Percentiles rank a stretch among this genome's conserved stretches.
Conservation (phyloP, 1,140 invertebrate species). For the Lepidurus couesii region DNA sequence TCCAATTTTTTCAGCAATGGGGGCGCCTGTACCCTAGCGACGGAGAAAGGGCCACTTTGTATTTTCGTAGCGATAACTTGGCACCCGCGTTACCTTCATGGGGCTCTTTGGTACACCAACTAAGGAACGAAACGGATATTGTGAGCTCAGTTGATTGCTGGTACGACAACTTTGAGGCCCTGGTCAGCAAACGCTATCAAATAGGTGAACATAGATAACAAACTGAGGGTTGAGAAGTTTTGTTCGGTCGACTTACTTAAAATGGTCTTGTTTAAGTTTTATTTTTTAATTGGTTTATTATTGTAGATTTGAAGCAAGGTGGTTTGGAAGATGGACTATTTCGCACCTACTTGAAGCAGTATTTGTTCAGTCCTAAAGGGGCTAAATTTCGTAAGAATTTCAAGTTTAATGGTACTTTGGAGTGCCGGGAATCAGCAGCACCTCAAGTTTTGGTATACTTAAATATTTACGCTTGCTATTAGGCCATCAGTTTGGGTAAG, state of each 20-base stretch:
- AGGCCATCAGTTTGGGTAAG: conserved; percentile 19
- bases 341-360: conserved; percentile 58
- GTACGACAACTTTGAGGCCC: conserved; percentile 54
- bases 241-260: neutral
- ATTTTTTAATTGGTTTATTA: conserved; percentile 13
- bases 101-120: conserved; percentile 49
- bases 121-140: conserved; percentile 51
- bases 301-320: conserved; percentile 48
- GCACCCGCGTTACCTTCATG: conserved; percentile 57
- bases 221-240: neutral
- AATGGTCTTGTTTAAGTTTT: neutral
- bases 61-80: conserved; percentile 62
- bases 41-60: conserved; percentile 59
- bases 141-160: conserved; percentile 56
- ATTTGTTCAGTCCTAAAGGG: conserved; percentile 60
- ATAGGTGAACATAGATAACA: conserved; percentile 42
- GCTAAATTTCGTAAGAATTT: conserved; percentile 63
- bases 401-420: conserved; percentile 54
- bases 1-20: conserved; percentile 52
- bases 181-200: conserved; percentile 49
- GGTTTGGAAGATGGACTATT: conserved; percentile 52
- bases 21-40: conserved; percentile 56
- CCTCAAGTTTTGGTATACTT: conserved; percentile 50
- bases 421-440: conserved; percentile 54
- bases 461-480: neutral